These are phyloP conservation scores for Sander lucioperca DNA, from an alignment of 2,113 vertebrate genomes.

Conservation along the genomic window DNA sequence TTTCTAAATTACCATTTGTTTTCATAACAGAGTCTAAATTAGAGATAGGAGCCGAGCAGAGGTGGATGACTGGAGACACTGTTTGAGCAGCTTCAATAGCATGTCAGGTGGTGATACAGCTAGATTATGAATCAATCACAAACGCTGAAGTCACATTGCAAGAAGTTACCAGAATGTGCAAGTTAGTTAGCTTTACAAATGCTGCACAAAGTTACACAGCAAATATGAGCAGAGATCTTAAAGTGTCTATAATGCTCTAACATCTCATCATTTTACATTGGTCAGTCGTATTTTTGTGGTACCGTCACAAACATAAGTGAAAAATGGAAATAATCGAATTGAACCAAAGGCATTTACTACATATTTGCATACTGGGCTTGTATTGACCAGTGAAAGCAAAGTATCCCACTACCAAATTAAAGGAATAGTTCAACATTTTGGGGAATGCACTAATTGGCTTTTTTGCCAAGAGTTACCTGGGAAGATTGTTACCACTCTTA, in stretches of 20 bases:
- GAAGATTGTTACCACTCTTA: neutral
- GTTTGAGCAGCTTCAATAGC: constrained; percentile 45
- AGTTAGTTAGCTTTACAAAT: neutral
- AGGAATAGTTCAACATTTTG: neutral
- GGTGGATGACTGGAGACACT: constrained; percentile 51
- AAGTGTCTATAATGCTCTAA: neutral
- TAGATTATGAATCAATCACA: constrained; percentile 23
- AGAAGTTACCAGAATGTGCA: neutral
- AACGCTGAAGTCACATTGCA: constrained; percentile 8
- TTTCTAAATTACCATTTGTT: constrained; percentile 68
- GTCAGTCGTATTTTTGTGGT: neutral
- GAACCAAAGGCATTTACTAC: neutral
- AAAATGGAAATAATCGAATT: neutral
- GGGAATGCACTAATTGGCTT: neutral
- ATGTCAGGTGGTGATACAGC: constrained; percentile 15
- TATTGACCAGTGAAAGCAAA: neutral
- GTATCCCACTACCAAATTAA: neutral
- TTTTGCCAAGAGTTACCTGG: neutral
- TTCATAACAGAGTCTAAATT: constrained; percentile 70
- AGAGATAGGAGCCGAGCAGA: constrained; percentile 49
- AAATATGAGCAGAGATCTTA: neutral
- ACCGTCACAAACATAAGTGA: neutral
- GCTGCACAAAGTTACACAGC: neutral
- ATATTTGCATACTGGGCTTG: neutral
- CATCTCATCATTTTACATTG: neutral